Percentiles rank a stretch among this genome's conserved stretches.
Conservation (phyloP, 2,113 vertebrate genomes). For the Phalacrocorax brasilianus region DNA sequence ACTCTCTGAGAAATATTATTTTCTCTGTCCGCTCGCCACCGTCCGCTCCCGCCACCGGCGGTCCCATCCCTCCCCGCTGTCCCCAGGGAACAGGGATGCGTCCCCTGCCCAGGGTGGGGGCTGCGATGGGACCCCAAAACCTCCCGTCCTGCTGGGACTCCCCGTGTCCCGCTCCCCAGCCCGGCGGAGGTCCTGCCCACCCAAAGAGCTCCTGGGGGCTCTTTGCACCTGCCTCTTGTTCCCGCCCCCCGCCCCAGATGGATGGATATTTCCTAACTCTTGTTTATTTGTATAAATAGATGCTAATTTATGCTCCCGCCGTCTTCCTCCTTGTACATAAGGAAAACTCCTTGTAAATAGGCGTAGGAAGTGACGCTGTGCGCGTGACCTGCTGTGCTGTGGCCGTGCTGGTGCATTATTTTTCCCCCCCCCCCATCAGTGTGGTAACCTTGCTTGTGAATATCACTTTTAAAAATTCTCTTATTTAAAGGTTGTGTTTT, state of each 20-base stretch:
- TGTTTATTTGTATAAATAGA: slow-evolving; percentile 65
- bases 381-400: slow-evolving; percentile 48
- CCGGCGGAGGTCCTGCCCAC: not conserved
- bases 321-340: slow-evolving; percentile 65
- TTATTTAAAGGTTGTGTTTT: not conserved
- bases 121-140: not conserved
- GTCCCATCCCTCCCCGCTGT: not conserved
- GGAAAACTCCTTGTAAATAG: slow-evolving; percentile 58
- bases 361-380: slow-evolving; percentile 40
- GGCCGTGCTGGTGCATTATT: slow-evolving; percentile 16
- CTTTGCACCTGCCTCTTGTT: not conserved
- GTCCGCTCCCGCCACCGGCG: not conserved
- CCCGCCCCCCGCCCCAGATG: not conserved
- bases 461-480: not conserved
- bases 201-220: not conserved
- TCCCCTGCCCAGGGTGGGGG: not conserved
- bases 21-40: not conserved
- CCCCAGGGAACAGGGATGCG: not conserved
- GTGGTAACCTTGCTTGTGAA: slow-evolving; percentile 20
- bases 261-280: slow-evolving; percentile 15
- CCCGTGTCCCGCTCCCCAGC: not conserved
- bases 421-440: not conserved
- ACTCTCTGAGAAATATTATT: not conserved
- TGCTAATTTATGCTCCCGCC: slow-evolving; percentile 29
- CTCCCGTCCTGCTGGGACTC: not conserved